Conservation (phyloP, 1,140 invertebrate species). For the Drosophila quadrilineata region DNA sequence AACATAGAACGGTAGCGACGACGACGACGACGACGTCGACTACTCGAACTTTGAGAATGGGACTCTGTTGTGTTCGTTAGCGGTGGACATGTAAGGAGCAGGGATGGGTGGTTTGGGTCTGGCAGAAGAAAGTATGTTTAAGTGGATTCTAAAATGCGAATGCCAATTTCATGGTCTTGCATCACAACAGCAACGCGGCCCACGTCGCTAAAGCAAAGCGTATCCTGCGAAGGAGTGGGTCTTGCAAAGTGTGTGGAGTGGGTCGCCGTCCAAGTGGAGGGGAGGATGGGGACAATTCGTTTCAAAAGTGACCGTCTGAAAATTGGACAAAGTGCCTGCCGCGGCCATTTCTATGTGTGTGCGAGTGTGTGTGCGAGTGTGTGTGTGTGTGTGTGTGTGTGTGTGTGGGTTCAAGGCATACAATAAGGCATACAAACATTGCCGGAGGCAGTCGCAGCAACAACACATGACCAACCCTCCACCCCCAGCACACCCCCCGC, state of each 20-base stretch:
- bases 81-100: neutral
- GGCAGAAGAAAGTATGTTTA: slow-evolving; percentile 55
- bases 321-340: slow-evolving; percentile 76
- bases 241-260: no score
- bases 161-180: slow-evolving; percentile 73
- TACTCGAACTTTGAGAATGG: neutral
- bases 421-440: slow-evolving; percentile 71
- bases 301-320: slow-evolving; percentile 78
- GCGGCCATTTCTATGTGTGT: no score
- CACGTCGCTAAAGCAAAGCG: slow-evolving; percentile 49
- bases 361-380: slow-evolving; percentile 32
- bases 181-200: slow-evolving; percentile 61
- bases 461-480: slow-evolving; percentile 14
- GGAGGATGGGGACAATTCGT: slow-evolving; percentile 66
- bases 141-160: slow-evolving; percentile 76
- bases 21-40: no score
- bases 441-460: slow-evolving; percentile 46
- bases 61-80: neutral
- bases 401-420: slow-evolving; percentile 65
- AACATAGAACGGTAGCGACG: slow-evolving; percentile 19
- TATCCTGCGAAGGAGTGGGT: no score
- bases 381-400: slow-evolving; percentile 4
- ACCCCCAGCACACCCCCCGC: slow-evolving; percentile 8
- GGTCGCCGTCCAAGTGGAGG: no score
- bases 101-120: slow-evolving; percentile 19